These are phyloP conservation scores for Stegana nigrithorax DNA, from an alignment of 2,888 invertebrate species.

Conservation along the genomic window DNA sequence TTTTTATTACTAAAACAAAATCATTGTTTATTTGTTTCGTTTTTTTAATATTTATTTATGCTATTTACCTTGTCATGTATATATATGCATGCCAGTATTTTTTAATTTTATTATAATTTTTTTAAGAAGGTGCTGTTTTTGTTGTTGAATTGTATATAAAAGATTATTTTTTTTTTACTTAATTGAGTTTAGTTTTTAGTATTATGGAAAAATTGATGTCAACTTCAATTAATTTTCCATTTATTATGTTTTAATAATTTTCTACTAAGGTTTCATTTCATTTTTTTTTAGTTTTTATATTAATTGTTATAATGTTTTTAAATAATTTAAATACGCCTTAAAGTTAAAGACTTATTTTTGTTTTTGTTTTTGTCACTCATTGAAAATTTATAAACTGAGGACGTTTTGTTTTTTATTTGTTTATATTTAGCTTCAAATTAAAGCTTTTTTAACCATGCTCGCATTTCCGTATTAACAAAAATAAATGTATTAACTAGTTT, in stretches of 20 bases:
- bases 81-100: slow-evolving; percentile 48
- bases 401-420: slow-evolving; percentile 40
- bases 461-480: slow-evolving; percentile 66
- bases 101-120: slow-evolving; percentile 20
- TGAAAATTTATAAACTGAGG: slow-evolving; percentile 65
- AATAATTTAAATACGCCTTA: slow-evolving; percentile 12
- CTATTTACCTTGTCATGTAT: slow-evolving; percentile 38
- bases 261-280: neutral
- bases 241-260: slow-evolving; percentile 14
- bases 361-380: slow-evolving; percentile 53
- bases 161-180: slow-evolving; percentile 16
- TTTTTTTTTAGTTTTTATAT: slow-evolving; percentile 15
- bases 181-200: slow-evolving; percentile 10
- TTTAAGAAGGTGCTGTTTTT: too few relatives aligned
- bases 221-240: slow-evolving; percentile 25
- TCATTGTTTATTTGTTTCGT: slow-evolving; percentile 19
- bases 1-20: slow-evolving; percentile 22
- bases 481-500: slow-evolving; percentile 46
- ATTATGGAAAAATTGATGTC: slow-evolving; percentile 56
- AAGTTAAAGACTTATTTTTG: slow-evolving; percentile 7
- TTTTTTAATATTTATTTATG: slow-evolving; percentile 37
- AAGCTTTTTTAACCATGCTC: slow-evolving; percentile 67
- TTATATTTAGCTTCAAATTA: slow-evolving; percentile 65
- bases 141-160: too few relatives aligned
- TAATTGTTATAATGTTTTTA: slow-evolving; percentile 19